These are phyloP conservation scores for Sarcophaga variegata DNA, from an alignment of 2,888 invertebrate genomes.

Conservation along the genomic window DNA sequence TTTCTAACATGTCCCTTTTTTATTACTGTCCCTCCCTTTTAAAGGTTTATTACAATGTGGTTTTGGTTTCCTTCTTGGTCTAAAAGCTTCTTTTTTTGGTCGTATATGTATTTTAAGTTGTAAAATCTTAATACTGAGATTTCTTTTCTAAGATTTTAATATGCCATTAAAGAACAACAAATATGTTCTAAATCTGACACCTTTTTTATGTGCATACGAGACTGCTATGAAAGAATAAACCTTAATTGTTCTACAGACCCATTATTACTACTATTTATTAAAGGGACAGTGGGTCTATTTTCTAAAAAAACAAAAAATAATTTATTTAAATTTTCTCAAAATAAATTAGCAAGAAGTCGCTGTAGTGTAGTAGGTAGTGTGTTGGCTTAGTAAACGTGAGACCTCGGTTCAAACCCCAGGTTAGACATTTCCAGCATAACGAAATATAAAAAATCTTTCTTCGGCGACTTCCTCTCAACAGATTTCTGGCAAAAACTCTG, in stretches of 20 bases:
- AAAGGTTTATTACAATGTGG: constrained; percentile 16
- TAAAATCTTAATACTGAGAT: constrained; percentile 57
- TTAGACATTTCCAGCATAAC: too few species aligned
- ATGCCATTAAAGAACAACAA: constrained; percentile 20
- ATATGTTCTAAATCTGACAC: constrained; percentile 1
- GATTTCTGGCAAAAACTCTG: too few species aligned
- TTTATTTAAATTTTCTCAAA: background rate
- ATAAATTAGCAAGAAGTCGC: background rate
- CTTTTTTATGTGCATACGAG: background rate
- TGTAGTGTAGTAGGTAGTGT: too few species aligned
- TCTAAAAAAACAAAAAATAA: too few species aligned
- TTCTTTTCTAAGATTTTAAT: constrained; percentile 21
- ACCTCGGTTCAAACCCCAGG: too few species aligned
- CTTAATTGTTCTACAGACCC: background rate
- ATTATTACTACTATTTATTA: background rate
- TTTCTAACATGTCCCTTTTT: background rate
- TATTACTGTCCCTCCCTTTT: background rate
- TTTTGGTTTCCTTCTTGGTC: constrained; percentile 8
- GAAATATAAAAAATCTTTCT: too few species aligned
- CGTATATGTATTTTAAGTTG: background rate
- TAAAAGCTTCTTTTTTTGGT: background rate
- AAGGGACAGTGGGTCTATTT: background rate
- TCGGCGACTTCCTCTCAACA: too few species aligned
- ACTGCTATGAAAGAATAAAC: constrained; percentile 12
- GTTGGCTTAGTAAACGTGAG: too few species aligned